A percentile compares a stretch with the other conserved stretches of the same genome.
Conservation (phyloP, 2,113 vertebrate species). For the Salvator merianae region DNA sequence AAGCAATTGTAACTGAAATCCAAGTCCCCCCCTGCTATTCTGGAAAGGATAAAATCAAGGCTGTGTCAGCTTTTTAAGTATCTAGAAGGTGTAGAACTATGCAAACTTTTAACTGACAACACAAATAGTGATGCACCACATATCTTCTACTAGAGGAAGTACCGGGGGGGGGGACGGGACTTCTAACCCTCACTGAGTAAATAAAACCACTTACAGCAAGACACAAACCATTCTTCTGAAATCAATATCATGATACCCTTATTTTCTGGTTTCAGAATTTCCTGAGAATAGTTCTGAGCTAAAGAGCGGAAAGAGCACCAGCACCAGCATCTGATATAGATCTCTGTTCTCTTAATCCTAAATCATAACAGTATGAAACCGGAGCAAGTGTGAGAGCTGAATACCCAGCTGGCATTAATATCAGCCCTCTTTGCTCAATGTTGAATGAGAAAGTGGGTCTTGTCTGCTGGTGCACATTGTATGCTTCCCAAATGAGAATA, state of each 20-base stretch:
- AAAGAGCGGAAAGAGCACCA: background rate
- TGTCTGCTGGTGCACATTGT: constrained; percentile 5
- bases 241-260: constrained; percentile 1
- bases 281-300: constrained; percentile 52
- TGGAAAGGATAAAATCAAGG: background rate
- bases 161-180: background rate
- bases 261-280: constrained; percentile 33
- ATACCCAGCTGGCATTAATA: constrained; percentile 50
- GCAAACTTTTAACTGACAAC: background rate
- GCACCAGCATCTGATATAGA: constrained; percentile 31
- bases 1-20: background rate
- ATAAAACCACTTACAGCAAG: background rate
- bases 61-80: background rate
- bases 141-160: background rate
- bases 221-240: constrained; percentile 6
- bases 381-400: constrained; percentile 39
- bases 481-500: background rate
- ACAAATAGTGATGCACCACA: background rate
- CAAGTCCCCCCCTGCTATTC: background rate
- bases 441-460: background rate
- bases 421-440: constrained; percentile 23
- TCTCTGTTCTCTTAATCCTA: constrained; percentile 52
- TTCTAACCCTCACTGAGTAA: background rate
- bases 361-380: constrained; percentile 57
- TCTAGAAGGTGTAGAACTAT: background rate